Evolutionary conservation across 2,113 vertebrate species (phyloP).

Genomic region (Dipodomys ordii): DNA sequence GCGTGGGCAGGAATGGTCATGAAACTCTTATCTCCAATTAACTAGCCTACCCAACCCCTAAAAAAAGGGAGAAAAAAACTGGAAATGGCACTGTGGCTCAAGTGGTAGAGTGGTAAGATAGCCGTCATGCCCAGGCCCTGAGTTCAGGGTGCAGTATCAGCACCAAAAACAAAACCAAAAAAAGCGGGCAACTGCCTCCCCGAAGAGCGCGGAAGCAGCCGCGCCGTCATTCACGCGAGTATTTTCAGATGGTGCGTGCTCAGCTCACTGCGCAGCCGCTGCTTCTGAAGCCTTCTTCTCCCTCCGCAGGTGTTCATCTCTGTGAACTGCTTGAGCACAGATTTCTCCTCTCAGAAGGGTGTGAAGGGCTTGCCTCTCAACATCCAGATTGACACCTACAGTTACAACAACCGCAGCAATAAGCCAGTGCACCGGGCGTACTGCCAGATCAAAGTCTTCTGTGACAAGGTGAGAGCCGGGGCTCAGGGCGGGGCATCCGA

Average conservation of each 20-base stretch:
- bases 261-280: fast-evolving
- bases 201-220: background rate
- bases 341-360: conserved; percentile 99
- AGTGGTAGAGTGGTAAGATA: too few relatives aligned
- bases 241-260: background rate
- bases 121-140: too few relatives aligned
- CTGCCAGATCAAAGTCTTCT: conserved; percentile 99
- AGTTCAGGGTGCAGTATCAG: background rate
- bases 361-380: conserved; percentile 98
- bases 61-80: too few relatives aligned
- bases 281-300: conserved; percentile 6
- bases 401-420: conserved; percentile 99
- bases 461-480: conserved; percentile 91
- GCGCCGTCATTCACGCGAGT: background rate
- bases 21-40: too few relatives aligned
- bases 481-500: fast-evolving
- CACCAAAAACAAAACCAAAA: background rate
- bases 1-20: too few relatives aligned
- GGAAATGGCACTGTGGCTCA: too few relatives aligned
- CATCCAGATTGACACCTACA: conserved; percentile 98
- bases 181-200: background rate
- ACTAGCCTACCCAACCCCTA: too few relatives aligned
- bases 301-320: conserved; percentile 96
- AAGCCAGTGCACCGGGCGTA: conserved; percentile 97
- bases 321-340: conserved; percentile 98